Evolutionary conservation across 2,113 vertebrate species (phyloP).

Genomic region (Nymphicus hollandicus): DNA sequence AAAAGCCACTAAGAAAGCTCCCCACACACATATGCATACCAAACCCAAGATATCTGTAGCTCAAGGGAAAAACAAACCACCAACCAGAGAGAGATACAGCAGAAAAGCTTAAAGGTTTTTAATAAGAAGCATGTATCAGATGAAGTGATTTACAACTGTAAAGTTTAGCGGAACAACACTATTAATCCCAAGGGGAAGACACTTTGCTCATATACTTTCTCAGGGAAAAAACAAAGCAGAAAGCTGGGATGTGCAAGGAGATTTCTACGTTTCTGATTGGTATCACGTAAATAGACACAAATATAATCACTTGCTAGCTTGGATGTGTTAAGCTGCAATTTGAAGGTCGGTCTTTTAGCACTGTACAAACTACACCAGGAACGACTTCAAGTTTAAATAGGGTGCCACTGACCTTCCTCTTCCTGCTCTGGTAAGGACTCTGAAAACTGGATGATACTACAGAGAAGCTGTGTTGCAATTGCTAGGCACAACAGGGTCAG

Average conservation of each 20-base stretch:
- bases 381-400: not conserved
- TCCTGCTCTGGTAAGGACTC: not conserved
- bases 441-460: not conserved
- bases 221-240: not conserved
- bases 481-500: slow-evolving; percentile 46
- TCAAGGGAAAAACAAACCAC: not conserved
- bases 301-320: not conserved
- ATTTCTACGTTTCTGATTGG: not conserved
- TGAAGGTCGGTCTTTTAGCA: not conserved
- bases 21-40: not conserved
- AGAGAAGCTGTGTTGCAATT: slow-evolving; percentile 27
- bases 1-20: not conserved
- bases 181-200: not conserved
- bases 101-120: not conserved
- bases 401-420: not conserved
- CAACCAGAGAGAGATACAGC: not conserved
- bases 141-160: not conserved
- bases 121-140: not conserved
- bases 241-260: not conserved
- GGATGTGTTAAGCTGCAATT: not conserved
- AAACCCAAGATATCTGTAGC: not conserved
- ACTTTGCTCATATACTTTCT: not conserved
- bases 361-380: not conserved
- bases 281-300: not conserved
- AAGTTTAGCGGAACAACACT: not conserved